Evolutionary conservation across 1,140 invertebrate species (phyloP), one percentile per base, ranked within the genome.

Genomic region (Metaphire vulgaris): DNA sequence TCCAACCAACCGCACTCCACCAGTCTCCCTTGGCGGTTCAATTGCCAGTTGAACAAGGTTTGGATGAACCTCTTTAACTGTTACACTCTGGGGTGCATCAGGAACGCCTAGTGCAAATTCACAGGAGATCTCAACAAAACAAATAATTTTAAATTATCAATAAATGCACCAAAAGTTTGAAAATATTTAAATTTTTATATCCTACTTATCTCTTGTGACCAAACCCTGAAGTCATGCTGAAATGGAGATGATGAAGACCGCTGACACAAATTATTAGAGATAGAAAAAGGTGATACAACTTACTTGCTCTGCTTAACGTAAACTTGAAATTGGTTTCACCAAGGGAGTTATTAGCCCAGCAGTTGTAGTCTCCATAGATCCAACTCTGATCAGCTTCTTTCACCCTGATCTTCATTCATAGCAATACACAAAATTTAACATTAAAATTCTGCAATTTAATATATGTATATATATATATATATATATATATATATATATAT

Each of bases 1-100:
- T 0, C 90, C 89, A 75, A 88, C 86, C 1, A 94, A 88, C 2
- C 92, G 92, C 33, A 93, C 86, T 29, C 93, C 93, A 68, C 90
- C 89, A 77, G 91, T 89, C 77, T 90, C 89, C 28, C 88, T 84
- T 1, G 94, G 93, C 0, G 90, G 90, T 1, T 90, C 84, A 34
- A 97, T 90, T 56, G 88, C 88, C 82, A 95, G 95, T 72, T 89
- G 90, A 64, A 95, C 91, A 2, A 92, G 93, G 0, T 93, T 96
- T 0, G 94, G 93, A 1, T 85, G 84, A 31, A 64, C 79, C 41
- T 79, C 75, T 41, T 72, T 69, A 26, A 76, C 65, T 67, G 31
- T 77, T 31, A 80, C 76, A 2, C 75, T 71, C 14, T 34, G 15
- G 26, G 76, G 75, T 30, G 68, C 56, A 12, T 79, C 69, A 34